phyloP scores from a whole-genome alignment of 2,888 invertebrate genomes.

The Sialis fuliginosa region DNA sequence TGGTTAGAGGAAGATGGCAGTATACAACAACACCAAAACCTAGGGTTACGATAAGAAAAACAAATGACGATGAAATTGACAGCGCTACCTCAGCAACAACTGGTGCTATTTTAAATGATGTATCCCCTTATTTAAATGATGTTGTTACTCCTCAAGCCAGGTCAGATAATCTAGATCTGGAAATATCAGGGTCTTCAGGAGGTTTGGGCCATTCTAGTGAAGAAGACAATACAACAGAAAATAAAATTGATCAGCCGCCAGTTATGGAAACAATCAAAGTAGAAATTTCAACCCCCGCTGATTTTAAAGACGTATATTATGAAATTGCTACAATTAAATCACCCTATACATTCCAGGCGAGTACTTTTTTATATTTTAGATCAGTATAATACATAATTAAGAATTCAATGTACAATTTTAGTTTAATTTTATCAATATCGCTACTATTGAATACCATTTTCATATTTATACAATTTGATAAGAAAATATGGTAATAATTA shows the following conservation, averaged over 20 bases:
- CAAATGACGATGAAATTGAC: constrained; percentile 32
- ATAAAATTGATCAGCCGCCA: constrained; percentile 39
- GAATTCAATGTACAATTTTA: not conserved
- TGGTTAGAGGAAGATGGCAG: constrained; percentile 77
- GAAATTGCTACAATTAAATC: constrained; percentile 82
- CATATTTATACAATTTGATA: not conserved
- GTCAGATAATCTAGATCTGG: constrained; percentile 44
- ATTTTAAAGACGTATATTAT: constrained; percentile 70
- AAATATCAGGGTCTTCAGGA: constrained; percentile 53
- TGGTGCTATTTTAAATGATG: constrained; percentile 6
- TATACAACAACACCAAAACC: constrained; percentile 82
- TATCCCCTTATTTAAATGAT: constrained; percentile 25
- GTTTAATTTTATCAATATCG: not conserved
- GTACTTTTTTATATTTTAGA: constrained; percentile 9
- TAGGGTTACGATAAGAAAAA: constrained; percentile 60
- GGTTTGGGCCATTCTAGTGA: constrained; percentile 31
- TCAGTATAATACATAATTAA: not conserved
- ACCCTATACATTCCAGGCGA: constrained; percentile 78
- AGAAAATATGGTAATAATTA: not conserved
- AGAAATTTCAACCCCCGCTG: constrained; percentile 74
- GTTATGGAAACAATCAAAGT: constrained; percentile 70
- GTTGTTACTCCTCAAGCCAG: constrained; percentile 33
- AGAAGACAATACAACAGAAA: constrained; percentile 42
- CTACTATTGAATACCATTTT: not conserved
- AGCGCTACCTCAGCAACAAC: constrained; percentile 15